A percentile compares a stretch with the other conserved stretches of the same genome.
Conservation (phyloP, 2,888 invertebrate genomes). For the Achlya flavicornis region DNA sequence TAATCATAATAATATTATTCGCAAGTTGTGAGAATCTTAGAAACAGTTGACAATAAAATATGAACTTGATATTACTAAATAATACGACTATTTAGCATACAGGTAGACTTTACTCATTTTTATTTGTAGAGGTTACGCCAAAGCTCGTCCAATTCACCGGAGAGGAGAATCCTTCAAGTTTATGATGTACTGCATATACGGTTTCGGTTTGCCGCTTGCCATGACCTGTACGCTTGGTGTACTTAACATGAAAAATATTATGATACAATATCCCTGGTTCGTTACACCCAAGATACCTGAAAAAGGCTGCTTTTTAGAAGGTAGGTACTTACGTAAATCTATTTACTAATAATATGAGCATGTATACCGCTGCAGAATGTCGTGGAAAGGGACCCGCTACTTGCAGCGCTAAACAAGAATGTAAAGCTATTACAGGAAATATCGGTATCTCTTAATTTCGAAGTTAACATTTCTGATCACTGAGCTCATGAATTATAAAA, state of each 20-base stretch:
- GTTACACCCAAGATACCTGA: constrained; percentile 55
- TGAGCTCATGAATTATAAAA: too few relatives aligned
- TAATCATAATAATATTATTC: too few relatives aligned
- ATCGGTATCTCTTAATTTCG: too few relatives aligned
- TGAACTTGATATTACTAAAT: too few relatives aligned
- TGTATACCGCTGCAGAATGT: background rate
- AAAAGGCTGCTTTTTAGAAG: constrained; percentile 62
- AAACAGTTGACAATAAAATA: too few relatives aligned
- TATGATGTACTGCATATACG: constrained; percentile 64
- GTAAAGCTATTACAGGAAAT: too few relatives aligned
- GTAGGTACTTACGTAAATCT: constrained; percentile 35
- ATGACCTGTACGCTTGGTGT: constrained; percentile 50
- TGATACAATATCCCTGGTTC: constrained; percentile 59
- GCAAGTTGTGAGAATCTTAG: too few relatives aligned
- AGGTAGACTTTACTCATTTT: background rate
- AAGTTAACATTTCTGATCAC: too few relatives aligned
- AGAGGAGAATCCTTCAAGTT: constrained; percentile 69
- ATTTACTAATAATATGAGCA: background rate
- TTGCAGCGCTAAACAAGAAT: too few relatives aligned
- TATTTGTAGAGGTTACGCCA: constrained; percentile 67
- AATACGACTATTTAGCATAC: too few relatives aligned
- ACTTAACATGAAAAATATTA: constrained; percentile 40
- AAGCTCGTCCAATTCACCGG: constrained; percentile 69
- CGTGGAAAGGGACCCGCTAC: too few relatives aligned
- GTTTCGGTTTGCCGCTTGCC: constrained; percentile 60